Percentiles rank a stretch among this genome's conserved stretches.
phyloP scores from a whole-genome alignment of 30 jellyfish, hydroid and myxozoan species.

The Phacellophora camtschatica region DNA sequence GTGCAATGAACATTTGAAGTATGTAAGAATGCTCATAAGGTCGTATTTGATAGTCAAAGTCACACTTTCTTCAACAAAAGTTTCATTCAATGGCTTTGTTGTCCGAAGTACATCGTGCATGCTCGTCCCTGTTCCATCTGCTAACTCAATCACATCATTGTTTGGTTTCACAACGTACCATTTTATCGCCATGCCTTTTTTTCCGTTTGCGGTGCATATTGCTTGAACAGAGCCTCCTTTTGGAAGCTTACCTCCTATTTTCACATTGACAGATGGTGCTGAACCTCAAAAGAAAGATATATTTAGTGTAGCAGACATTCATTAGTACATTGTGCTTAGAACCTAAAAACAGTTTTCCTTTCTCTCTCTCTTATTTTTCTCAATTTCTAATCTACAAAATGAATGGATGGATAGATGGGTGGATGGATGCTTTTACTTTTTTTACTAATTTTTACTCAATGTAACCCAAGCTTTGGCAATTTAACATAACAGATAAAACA shows the following conservation, averaged over 20 bases:
- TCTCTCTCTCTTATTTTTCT: not conserved
- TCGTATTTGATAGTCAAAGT: slow-evolving; percentile 28
- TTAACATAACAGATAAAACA: too few relatives aligned
- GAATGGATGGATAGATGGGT: too few relatives aligned
- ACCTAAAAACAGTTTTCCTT: not conserved
- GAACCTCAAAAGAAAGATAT: not conserved
- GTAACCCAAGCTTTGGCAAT: too few relatives aligned
- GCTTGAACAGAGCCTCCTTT: slow-evolving; percentile 43
- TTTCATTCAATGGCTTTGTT: not conserved
- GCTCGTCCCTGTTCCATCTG: not conserved
- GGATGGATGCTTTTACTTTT: too few relatives aligned
- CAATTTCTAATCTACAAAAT: too few relatives aligned
- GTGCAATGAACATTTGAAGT: slow-evolving; percentile 14
- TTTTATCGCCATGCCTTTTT: slow-evolving; percentile 48
- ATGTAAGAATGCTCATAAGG: slow-evolving; percentile 47
- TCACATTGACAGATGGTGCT: slow-evolving; percentile 41
- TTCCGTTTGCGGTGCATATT: slow-evolving; percentile 25
- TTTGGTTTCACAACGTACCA: slow-evolving; percentile 42
- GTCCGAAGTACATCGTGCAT: slow-evolving; percentile 22
- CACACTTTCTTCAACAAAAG: slow-evolving; percentile 28
- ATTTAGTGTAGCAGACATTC: too few relatives aligned
- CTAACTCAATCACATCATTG: slow-evolving; percentile 13
- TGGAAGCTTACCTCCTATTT: slow-evolving; percentile 50
- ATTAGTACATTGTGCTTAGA: too few relatives aligned
- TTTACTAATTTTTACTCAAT: too few relatives aligned